Percentiles rank a stretch among this genome's conserved stretches.
Evolutionary conservation across 2,113 vertebrate species (phyloP).

Genomic region (Mesembrinibis cayennensis): DNA sequence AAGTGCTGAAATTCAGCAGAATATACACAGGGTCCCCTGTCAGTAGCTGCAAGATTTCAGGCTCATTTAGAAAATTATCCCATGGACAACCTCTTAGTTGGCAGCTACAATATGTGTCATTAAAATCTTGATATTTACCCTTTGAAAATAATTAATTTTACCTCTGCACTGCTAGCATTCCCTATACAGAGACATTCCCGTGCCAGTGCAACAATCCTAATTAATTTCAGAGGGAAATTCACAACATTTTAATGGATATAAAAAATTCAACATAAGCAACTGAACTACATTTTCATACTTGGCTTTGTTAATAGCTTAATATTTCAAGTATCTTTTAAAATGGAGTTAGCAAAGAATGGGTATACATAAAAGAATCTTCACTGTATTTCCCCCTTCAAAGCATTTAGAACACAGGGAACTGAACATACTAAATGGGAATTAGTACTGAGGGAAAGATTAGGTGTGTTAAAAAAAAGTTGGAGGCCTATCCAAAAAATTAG

Average conservation of each 20-base stretch:
- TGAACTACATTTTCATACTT: not conserved
- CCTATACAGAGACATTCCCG: not conserved
- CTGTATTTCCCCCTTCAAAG: not conserved
- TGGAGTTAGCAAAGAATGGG: not conserved
- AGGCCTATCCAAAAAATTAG: not conserved
- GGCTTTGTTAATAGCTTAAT: not conserved
- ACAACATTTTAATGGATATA: not conserved
- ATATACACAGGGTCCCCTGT: not conserved
- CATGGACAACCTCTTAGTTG: not conserved
- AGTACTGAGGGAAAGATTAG: not conserved
- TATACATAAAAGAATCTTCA: not conserved
- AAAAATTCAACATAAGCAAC: not conserved
- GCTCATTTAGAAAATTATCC: not conserved
- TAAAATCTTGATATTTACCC: not conserved
- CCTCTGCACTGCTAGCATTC: not conserved
- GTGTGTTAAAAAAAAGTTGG: not conserved
- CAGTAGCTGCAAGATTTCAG: not conserved
- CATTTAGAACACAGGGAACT: not conserved
- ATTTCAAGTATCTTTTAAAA: not conserved
- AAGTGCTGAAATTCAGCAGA: not conserved
- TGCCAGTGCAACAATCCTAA: not conserved
- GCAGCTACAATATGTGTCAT: not conserved
- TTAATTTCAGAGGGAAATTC: constrained; percentile 47
- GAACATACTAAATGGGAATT: not conserved
- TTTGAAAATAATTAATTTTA: constrained; percentile 43